These are phyloP conservation scores for Schizaphis graminum DNA, from an alignment of 2,888 invertebrate genomes.

Conservation along the genomic window DNA sequence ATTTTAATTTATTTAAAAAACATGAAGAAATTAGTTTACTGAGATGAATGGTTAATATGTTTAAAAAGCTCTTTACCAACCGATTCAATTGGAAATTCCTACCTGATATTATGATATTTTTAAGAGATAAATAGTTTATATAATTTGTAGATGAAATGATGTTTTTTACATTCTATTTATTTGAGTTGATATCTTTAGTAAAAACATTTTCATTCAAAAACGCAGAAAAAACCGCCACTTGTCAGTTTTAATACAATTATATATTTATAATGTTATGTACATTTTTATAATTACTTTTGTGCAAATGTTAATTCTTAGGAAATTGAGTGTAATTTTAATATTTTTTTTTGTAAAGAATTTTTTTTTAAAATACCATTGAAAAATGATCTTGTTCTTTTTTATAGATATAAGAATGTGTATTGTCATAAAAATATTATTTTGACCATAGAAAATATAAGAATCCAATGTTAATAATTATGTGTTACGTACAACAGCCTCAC, in stretches of 20 bases:
- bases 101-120: constrained; percentile 46
- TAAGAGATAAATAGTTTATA: constrained; percentile 50
- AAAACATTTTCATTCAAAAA: constrained; percentile 44
- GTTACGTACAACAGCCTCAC: constrained; percentile 9
- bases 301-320: constrained; percentile 63
- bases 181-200: constrained; percentile 52
- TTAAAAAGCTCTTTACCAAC: constrained; percentile 45
- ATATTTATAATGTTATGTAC: constrained; percentile 63
- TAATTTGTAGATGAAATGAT: constrained; percentile 58
- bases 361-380: constrained; percentile 55
- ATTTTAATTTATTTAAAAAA: constrained; percentile 38
- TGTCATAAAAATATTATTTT: constrained; percentile 57
- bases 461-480: constrained; percentile 54
- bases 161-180: constrained; percentile 64
- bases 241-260: constrained; percentile 60
- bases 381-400: constrained; percentile 64
- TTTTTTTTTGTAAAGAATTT: constrained; percentile 51
- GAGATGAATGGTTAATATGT: constrained; percentile 29
- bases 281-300: constrained; percentile 61
- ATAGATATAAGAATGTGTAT: constrained; percentile 59
- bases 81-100: constrained; percentile 59
- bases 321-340: constrained; percentile 57
- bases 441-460: constrained; percentile 60
- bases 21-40: constrained; percentile 19
- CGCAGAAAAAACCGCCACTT: constrained; percentile 50